Evolutionary conservation across 2,797 vertebrate genomes (phyloP), one percentile per base, ranked within the genome.

Genomic region (Rhynchonycteris naso): DNA sequence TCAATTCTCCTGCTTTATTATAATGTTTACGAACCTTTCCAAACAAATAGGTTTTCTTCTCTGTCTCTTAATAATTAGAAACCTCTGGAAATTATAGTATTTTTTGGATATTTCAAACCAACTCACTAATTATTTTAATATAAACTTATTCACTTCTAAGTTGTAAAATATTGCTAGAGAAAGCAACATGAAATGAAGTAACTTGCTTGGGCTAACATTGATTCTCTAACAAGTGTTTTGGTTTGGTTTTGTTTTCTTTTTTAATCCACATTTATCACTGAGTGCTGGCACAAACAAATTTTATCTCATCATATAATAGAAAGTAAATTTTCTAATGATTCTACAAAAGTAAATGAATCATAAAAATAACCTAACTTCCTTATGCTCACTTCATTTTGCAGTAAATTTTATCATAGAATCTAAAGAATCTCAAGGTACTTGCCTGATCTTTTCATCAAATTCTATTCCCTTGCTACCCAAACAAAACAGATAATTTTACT

Each of bases 401-500:
- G 15, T 47, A 79, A 86, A 94, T 79, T 47, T 50, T 54, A 71
- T 83, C 74, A 92, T 65, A 84, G 78, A 94, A 61, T 66, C 43
- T 93, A 93, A 93, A 86, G 84, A 47, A 88, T 90, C n/a, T 80
- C 61, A 74, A 47, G 28, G 91, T 61, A 18, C 89, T 92, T 78
- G 38, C 59, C 65, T 95, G 83, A 93, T 90, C 19, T 30, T 58
- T 91, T 38, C 43, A 30, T 69, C 43, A 95, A 85, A 80, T 78
- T 95, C 54, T 78, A 81, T 81, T 56, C 47, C 61, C 71, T 74
- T 83, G 75, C 1, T 76, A 90, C 7, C 18, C 5, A 86, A 90
- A 92, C 18, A 95, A 90, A 94, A 96, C 38, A 59, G 59, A 90
- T 82, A 85, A 78, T 88, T 85, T 92, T 85, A 87, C 21, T 84